Percentiles rank a stretch among this genome's conserved stretches.
phyloP scores from a whole-genome alignment of 1,140 invertebrate species.

The Scaptomyza graminum region DNA sequence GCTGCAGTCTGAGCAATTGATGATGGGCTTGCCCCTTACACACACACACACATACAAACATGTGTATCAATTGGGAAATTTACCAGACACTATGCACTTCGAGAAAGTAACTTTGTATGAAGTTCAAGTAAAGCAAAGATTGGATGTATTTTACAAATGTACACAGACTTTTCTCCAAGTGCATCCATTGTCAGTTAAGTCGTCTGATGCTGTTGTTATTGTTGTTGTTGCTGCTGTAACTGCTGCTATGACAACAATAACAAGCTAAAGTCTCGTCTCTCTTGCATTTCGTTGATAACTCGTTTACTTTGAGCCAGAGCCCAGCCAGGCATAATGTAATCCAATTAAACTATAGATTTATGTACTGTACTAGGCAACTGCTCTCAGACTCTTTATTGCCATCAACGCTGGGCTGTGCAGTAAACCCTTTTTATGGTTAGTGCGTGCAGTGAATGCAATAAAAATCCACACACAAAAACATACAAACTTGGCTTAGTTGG shows the following conservation, averaged over 20 bases:
- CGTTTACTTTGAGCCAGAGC: slow-evolving; percentile 44
- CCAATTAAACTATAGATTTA: slow-evolving; percentile 80
- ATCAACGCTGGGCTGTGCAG: slow-evolving; percentile 22
- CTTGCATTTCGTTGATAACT: slow-evolving; percentile 11
- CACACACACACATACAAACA: no score
- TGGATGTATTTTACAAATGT: no score
- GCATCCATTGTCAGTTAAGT: neutral
- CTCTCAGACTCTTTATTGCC: neutral
- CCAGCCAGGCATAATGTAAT: slow-evolving; percentile 73
- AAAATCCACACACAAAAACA: no score
- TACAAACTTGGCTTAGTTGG: neutral
- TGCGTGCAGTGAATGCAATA: slow-evolving; percentile 48
- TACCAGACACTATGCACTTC: neutral
- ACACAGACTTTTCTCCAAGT: neutral
- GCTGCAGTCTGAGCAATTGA: slow-evolving; percentile 39
- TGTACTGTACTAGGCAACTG: slow-evolving; percentile 37
- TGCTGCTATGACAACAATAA: slow-evolving; percentile 39
- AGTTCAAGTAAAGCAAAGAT: no score
- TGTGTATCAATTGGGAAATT: slow-evolving; percentile 1
- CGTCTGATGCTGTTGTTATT: neutral
- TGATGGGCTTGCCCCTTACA: slow-evolving; percentile 44
- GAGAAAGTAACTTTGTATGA: no score
- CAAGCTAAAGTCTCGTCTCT: neutral
- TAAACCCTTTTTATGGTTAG: slow-evolving; percentile 61
- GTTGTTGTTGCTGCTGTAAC: no score